phyloP scores from a whole-genome alignment of 2,797 vertebrate species.

The Muscicapa comitata region DNA sequence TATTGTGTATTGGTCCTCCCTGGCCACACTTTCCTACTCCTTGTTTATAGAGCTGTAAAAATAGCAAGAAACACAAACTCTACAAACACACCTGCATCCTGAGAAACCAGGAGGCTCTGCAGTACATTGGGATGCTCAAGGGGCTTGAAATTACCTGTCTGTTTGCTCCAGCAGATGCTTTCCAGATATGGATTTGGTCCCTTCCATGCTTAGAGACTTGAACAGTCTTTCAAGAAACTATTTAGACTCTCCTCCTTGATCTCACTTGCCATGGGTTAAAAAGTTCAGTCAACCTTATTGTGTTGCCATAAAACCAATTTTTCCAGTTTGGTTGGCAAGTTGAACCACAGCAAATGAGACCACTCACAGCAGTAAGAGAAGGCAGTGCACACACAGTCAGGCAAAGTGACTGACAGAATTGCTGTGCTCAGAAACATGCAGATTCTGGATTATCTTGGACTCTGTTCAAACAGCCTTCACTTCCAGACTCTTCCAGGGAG shows the following conservation, averaged over 20 bases:
- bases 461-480: neutral
- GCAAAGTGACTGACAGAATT: neutral
- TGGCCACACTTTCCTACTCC: neutral
- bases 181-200: neutral
- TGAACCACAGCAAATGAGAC: neutral
- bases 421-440: neutral
- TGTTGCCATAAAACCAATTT: neutral
- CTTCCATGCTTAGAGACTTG: neutral
- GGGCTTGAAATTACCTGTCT: neutral
- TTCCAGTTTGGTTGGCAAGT: neutral
- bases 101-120: neutral
- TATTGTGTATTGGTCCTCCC: neutral
- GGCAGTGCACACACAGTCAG: fast-evolving
- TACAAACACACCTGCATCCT: neutral
- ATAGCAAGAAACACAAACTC: fast-evolving
- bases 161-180: neutral
- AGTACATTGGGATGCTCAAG: neutral
- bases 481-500: neutral
- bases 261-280: neutral
- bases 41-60: neutral
- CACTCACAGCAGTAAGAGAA: neutral
- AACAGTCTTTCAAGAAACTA: neutral
- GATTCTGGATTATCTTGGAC: neutral
- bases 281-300: neutral
- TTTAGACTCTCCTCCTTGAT: neutral